Percentiles rank a stretch among this genome's conserved stretches.
Conservation (phyloP, 2,113 vertebrate species). For the Acanthisitta chloris region DNA sequence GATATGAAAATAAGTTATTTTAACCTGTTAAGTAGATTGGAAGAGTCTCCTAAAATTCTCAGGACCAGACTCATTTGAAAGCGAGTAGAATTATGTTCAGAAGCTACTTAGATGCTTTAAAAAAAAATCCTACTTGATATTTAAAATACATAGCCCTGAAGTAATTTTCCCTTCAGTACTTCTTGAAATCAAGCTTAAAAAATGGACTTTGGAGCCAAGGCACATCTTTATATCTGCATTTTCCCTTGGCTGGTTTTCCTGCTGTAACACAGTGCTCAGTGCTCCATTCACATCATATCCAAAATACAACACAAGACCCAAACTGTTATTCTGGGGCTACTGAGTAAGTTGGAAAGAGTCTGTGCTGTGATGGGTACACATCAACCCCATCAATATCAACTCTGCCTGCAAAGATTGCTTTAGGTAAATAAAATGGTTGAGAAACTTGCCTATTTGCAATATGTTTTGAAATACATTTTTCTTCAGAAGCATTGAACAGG, state of each 20-base stretch:
- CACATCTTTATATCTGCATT: background rate
- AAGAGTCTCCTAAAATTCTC: background rate
- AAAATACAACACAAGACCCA: background rate
- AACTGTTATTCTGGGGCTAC: background rate
- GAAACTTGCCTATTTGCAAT: background rate
- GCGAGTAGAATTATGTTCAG: background rate
- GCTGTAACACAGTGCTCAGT: background rate
- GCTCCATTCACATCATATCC: background rate
- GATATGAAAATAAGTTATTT: conserved; percentile 20
- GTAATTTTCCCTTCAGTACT: background rate
- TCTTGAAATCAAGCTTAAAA: background rate
- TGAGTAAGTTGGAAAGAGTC: background rate
- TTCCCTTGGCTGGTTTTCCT: background rate
- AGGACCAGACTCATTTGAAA: background rate
- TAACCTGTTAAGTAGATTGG: background rate
- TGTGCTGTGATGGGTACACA: background rate
- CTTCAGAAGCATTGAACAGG: background rate
- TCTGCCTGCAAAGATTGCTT: background rate
- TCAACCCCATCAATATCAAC: background rate
- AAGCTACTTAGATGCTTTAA: background rate
- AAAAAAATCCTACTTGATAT: background rate
- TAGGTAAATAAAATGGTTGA: background rate
- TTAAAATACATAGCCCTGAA: background rate
- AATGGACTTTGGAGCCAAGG: background rate
- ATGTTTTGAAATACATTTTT: background rate